phyloP scores from a whole-genome alignment of 2,797 vertebrate genomes.

The Eulemur rubriventer region DNA sequence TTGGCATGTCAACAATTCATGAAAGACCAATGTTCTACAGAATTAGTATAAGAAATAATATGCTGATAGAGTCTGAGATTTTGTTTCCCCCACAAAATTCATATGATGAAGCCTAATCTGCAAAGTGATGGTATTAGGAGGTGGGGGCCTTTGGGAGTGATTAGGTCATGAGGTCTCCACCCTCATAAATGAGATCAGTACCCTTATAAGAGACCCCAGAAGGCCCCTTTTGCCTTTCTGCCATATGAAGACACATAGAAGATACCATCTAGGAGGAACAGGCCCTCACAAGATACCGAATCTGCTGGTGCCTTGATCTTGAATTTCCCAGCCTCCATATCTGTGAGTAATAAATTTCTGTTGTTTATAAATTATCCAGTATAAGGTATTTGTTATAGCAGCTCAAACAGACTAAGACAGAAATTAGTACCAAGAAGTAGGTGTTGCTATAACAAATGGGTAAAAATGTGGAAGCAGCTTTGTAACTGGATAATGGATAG shows the following conservation, averaged over 20 bases:
- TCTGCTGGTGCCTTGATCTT: neutral
- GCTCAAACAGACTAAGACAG: neutral
- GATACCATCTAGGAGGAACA: neutral
- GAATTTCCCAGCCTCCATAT: neutral
- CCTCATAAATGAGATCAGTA: neutral
- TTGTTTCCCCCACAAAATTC: neutral
- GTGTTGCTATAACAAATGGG: neutral
- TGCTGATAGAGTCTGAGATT: neutral
- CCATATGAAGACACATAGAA: neutral
- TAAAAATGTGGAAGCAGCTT: neutral
- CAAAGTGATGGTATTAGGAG: neutral
- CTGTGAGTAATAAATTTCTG: neutral
- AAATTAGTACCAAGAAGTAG: neutral
- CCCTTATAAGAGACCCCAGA: neutral
- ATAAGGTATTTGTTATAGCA: neutral
- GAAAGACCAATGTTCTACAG: constrained; percentile 10
- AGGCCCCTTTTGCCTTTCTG: neutral
- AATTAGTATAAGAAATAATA: constrained; percentile 26
- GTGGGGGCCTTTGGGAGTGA: neutral
- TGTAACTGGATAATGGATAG: neutral
- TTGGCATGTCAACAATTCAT: constrained; percentile 13
- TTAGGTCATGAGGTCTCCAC: neutral
- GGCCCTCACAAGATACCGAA: neutral
- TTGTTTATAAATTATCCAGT: neutral
- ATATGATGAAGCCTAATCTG: neutral